Percentiles rank a stretch among this genome's conserved stretches.
Evolutionary conservation across 2,888 invertebrate species (phyloP).

Genomic region (Drosophila koepferae): DNA sequence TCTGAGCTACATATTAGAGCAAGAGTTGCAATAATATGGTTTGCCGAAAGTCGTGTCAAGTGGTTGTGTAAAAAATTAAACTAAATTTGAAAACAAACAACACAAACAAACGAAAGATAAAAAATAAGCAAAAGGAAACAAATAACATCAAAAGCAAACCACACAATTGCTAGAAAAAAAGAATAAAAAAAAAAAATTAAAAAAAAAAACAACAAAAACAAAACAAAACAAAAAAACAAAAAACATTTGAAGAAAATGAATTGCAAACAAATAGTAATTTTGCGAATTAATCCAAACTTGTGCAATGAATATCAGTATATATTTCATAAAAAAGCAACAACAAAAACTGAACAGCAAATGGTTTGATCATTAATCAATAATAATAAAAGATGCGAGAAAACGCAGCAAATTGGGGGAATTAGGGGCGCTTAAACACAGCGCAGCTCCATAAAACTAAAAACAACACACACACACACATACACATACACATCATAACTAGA

Average conservation of each 20-base stretch:
- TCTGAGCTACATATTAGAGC: constrained; percentile 3
- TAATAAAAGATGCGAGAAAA: constrained; percentile 9
- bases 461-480: constrained; percentile 8
- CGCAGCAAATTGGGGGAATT: constrained; percentile 20
- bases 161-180: constrained; percentile 15
- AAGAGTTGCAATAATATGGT: constrained; percentile 35
- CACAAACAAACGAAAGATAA: not conserved
- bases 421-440: constrained; percentile 24
- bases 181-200: constrained; percentile 3
- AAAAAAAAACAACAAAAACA: not conserved
- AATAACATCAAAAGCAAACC: constrained; percentile 5
- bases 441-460: constrained; percentile 31
- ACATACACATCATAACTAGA: constrained; percentile 28
- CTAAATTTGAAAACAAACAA: constrained; percentile 22
- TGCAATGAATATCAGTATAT: constrained; percentile 63
- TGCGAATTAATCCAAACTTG: constrained; percentile 42
- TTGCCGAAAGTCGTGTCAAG: constrained; percentile 67
- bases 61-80: constrained; percentile 65
- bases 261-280: constrained; percentile 29
- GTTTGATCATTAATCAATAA: constrained; percentile 28
- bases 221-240: not conserved
- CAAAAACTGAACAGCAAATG: constrained; percentile 3
- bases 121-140: not conserved
- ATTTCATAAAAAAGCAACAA: constrained; percentile 46
- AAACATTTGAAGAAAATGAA: constrained; percentile 25